phyloP scores from a whole-genome alignment of 2,113 vertebrate species.

The Nesogale talazaci region DNA sequence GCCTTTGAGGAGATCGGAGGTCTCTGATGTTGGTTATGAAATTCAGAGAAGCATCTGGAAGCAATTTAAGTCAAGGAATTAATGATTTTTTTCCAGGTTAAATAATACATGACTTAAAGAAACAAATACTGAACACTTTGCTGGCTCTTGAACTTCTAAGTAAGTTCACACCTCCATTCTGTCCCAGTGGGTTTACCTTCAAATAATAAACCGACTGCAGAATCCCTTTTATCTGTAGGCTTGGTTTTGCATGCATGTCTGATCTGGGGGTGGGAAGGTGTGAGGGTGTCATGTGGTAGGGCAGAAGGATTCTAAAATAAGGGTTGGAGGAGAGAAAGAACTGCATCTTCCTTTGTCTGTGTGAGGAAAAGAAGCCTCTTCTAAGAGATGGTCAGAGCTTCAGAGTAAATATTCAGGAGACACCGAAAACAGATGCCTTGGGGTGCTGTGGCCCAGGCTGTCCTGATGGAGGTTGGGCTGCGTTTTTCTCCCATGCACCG shows the following conservation, averaged over 20 bases:
- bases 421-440: too few species aligned
- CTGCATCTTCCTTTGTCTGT: fast-evolving
- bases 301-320: neutral
- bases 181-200: neutral
- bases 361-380: neutral
- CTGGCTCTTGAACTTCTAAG: neutral
- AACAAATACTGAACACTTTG: slow-evolving; percentile 53
- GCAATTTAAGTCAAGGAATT: slow-evolving; percentile 60
- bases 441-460: fast-evolving
- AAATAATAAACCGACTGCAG: neutral
- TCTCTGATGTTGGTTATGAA: slow-evolving; percentile 56
- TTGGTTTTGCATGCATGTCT: neutral
- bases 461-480: neutral
- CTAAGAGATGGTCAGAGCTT: neutral
- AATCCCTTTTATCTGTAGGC: neutral
- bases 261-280: neutral
- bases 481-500: neutral
- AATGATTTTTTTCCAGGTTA: slow-evolving; percentile 59
- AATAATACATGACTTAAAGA: slow-evolving; percentile 61
- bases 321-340: neutral
- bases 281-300: neutral
- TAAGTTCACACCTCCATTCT: neutral
- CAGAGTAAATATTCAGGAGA: too few species aligned
- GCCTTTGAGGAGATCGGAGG: slow-evolving; percentile 58
- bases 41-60: slow-evolving; percentile 72